Base-by-base conservation (phyloP, 2,888 invertebrate genomes). In the Eupeodes latifasciatus region DNA sequence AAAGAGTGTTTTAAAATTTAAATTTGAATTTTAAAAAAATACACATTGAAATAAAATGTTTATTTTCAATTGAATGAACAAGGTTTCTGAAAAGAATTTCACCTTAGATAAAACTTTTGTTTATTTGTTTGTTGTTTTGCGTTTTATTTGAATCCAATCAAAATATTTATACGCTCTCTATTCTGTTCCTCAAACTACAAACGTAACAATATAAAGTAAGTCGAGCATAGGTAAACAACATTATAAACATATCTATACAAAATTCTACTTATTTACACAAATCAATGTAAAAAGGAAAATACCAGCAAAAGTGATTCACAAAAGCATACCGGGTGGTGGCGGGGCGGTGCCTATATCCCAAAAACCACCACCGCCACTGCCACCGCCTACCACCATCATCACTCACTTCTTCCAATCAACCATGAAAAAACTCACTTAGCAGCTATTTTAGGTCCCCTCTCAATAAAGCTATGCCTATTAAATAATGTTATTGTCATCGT, bases 401-500 rank as follows among this genome's bases (percentile, higher is more conserved):
- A 11, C 49, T 51, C 10, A 11, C 49, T 51, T 40, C 72, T 66
- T 67, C 80, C 61, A 84, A 80, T 84, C 84, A 87, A 81, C 80
- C 87, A 84, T 84, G 84, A 87, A 87, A 83, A 81, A 66, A 14
- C 79, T 69, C 87, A 85, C 85, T 85, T 85, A 88, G 75, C 88
- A 85, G 85, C 88, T 85, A 87, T 87, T 87, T 77, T 53, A 80
- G 76, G 40, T 5, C 6, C 9, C 83, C 62, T 47, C 12, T 16
- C 49, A n/a, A 51, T 67, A 67, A n/a, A 49, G n/a, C 47, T 69
- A 84, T 87, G 76, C 51, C 85, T 61, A 88, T 88, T 88, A 88
- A 88, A 88, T 88, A 85, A 88, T 88, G 88, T 88, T 85, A 88
- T 88, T 85, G 85, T 85, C 88, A 88, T 81, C 88, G 88, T 88